Conservation (phyloP, 2,888 invertebrate genomes). For the Plagiodera versicolora region DNA sequence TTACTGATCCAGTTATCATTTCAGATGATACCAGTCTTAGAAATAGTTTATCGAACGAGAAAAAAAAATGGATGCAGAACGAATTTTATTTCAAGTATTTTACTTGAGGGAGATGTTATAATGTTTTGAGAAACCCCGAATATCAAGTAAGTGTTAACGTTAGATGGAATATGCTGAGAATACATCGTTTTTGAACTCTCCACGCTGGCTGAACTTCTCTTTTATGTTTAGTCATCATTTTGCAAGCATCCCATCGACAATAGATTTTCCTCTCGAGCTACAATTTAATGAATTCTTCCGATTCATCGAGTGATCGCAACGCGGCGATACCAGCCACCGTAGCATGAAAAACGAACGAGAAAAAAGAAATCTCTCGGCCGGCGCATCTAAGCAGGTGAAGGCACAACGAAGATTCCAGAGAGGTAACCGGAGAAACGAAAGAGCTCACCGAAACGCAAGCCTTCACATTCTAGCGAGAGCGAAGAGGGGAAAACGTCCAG, state of each 20-base stretch:
- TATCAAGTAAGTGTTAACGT: no score
- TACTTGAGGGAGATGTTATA: no score
- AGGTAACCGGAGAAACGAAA: slow-evolving; percentile 23
- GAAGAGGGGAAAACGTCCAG: slow-evolving; percentile 24
- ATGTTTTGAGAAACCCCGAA: no score
- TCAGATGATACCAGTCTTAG: no score
- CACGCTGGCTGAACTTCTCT: no score
- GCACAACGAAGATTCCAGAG: slow-evolving; percentile 8
- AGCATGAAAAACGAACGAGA: slow-evolving; percentile 10
- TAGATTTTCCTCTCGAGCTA: not conserved
- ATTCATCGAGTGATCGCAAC: slow-evolving; percentile 6
- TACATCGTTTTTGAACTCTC: no score
- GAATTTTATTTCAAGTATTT: no score
- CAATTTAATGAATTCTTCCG: slow-evolving; percentile 10
- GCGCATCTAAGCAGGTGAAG: slow-evolving; percentile 14
- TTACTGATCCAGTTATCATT: no score
- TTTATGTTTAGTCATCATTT: no score
- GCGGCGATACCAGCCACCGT: not conserved
- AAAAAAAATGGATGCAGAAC: no score
- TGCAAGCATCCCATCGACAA: not conserved
- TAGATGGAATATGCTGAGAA: no score
- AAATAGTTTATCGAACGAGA: no score
- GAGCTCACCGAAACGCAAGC: slow-evolving; percentile 9
- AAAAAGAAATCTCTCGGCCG: slow-evolving; percentile 4
- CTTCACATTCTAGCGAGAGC: slow-evolving; percentile 17